phyloP scores from a whole-genome alignment of 2,797 vertebrate genomes.

The Myotis vivesi region DNA sequence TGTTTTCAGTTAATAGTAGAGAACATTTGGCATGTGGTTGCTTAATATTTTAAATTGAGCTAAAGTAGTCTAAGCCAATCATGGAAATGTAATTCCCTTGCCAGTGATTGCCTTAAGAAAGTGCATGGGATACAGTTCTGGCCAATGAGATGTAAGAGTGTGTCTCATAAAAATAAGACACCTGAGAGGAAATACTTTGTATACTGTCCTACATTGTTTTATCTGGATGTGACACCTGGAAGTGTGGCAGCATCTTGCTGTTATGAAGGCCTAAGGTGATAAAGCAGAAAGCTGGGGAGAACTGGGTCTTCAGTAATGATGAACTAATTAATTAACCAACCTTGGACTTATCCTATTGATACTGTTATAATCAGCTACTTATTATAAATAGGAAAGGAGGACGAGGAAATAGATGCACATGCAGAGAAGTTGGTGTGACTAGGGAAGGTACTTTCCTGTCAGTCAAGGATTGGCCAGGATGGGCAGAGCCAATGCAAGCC shows the following conservation, averaged over 20 bases:
- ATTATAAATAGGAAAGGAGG: too few species aligned
- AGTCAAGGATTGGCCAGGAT: too few species aligned
- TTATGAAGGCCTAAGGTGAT: not conserved
- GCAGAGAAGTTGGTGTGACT: too few species aligned
- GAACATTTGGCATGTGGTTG: not conserved
- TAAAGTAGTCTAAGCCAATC: not conserved
- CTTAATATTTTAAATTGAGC: not conserved
- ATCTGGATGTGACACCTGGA: not conserved
- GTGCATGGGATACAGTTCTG: not conserved
- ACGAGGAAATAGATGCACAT: too few species aligned
- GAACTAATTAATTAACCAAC: not conserved
- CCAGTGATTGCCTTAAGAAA: slow-evolving; percentile 10
- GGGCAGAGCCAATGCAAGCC: too few species aligned
- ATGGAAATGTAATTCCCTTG: not conserved
- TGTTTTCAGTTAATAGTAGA: not conserved
- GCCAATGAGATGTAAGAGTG: not conserved
- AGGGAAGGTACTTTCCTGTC: too few species aligned
- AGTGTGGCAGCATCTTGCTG: not conserved
- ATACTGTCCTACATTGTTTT: not conserved
- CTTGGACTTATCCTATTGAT: not conserved
- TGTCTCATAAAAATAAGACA: not conserved
- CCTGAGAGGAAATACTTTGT: not conserved
- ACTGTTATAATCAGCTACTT: too few species aligned
- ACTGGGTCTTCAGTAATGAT: not conserved
- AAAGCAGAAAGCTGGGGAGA: not conserved